These are phyloP conservation scores for Drosophila setifemur DNA, from an alignment of 1,140 invertebrate species.

Conservation along the genomic window DNA sequence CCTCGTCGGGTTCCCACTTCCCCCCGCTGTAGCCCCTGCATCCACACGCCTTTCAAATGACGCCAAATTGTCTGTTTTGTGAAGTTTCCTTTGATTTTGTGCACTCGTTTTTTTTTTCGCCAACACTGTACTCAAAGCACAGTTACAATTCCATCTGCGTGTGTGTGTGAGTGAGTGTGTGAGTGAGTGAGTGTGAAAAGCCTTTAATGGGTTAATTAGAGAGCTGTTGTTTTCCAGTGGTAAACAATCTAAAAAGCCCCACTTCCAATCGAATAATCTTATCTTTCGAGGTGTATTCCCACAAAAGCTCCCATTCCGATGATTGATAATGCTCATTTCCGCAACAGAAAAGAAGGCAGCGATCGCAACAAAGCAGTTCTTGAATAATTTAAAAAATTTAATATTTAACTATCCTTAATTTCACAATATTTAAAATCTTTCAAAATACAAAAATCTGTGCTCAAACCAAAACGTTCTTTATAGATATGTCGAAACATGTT, in stretches of 20 bases:
- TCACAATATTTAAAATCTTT: too few species aligned
- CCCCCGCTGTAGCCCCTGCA: not conserved
- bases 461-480: too few species aligned
- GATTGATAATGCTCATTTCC: conserved; percentile 9
- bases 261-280: conserved; percentile 16
- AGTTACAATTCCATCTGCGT: conserved; percentile 40
- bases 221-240: too few species aligned
- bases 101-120: conserved; percentile 2
- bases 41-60: not conserved
- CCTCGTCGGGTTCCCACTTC: not conserved
- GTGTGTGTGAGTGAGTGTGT: too few species aligned
- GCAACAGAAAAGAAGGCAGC: not conserved
- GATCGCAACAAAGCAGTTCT: not conserved
- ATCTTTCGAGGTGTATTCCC: conserved; percentile 5
- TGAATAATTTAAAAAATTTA: too few species aligned
- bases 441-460: too few species aligned
- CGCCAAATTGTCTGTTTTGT: conserved; percentile 45
- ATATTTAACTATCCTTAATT: too few species aligned
- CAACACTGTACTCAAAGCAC: conserved; percentile 2
- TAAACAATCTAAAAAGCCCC: conserved; percentile 7
- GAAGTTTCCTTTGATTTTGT: conserved; percentile 18
- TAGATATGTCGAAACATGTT: too few species aligned
- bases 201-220: conserved; percentile 16
- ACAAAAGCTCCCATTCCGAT: conserved; percentile 13
- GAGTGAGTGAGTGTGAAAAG: too few species aligned